Evolutionary conservation across 1,140 invertebrate species (phyloP), one percentile per base, ranked within the genome.

Genomic region (Drosophila leontia): DNA sequence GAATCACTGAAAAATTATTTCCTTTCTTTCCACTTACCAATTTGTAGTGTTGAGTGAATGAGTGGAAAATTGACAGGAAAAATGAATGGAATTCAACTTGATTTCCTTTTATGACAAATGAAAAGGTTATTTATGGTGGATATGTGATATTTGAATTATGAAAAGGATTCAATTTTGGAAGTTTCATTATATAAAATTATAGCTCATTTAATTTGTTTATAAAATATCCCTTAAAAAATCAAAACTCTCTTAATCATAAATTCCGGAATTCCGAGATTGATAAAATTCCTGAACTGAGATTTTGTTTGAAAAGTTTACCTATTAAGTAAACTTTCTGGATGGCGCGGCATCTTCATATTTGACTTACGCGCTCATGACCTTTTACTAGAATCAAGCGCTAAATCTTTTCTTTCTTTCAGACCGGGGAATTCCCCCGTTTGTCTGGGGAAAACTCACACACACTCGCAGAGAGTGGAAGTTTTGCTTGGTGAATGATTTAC

Each of bases 291-390:
- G 3, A 19, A 15, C 26, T 17, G 15, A 1, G 39, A 65, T 70
- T 65, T 65, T 44, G 3, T 13, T 53, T 3, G 34, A 8, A 68
- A 56, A 70, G 48, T 70, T 70, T 37, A 45, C 39, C 67, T 55
- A 70, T 53, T 53, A 69, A 65, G 47, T 34, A 19, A 71, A 70
- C 53, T 59, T 71, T 69, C 23, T 68, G 23, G 23, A 11, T 55
- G 39, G 34, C 17, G 58, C 26, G 17, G 48, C 65, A 68, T 55
- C 47, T 68, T 53, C 62, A 70, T 68, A 45, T 70, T 68, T 70
- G 67, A 56, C 67, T 60, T 72, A 59, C 68, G 45, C 68, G 68
- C 70, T 59, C 67, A 11, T 72, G 70, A 74, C 70, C 70, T 74
- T 71, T 72, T 37, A 23, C 68, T 72, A 19, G 55, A 51, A 60